Evolutionary conservation across 2,888 invertebrate genomes (phyloP).

Genomic region (Polymixis lichenea): DNA sequence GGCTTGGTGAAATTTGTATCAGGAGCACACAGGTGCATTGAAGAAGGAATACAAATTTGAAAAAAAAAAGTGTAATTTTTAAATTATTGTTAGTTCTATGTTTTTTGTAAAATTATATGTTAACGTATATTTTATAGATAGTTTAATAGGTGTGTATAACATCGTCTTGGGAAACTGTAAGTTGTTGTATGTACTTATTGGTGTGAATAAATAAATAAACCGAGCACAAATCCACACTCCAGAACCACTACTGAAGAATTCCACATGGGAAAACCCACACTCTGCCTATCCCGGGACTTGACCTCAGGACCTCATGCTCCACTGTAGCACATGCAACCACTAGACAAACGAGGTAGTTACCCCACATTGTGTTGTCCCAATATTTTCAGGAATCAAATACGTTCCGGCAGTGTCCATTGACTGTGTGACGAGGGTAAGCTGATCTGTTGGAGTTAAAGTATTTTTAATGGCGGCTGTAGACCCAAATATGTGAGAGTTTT

Average conservation of each 20-base stretch:
- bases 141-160: too few species aligned
- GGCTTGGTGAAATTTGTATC: too few species aligned
- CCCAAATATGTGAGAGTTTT: not conserved
- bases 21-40: too few species aligned
- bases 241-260: not conserved
- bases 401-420: slow-evolving; percentile 34
- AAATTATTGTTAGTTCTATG: too few species aligned
- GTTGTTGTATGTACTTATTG: too few species aligned
- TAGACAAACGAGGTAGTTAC: not conserved
- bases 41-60: too few species aligned
- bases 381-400: slow-evolving; percentile 31
- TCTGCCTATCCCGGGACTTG: not conserved
- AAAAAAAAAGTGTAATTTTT: too few species aligned
- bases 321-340: not conserved
- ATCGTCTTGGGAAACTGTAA: too few species aligned
- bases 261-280: not conserved
- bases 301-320: not conserved
- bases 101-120: too few species aligned
- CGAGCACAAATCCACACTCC: not conserved
- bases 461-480: slow-evolving; percentile 24
- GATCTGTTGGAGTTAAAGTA: slow-evolving; percentile 19
- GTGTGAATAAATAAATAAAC: too few species aligned
- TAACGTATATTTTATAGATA: too few species aligned
- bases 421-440: slow-evolving; percentile 40
- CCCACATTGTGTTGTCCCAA: slow-evolving; percentile 14